phyloP scores from a whole-genome alignment of 2,113 vertebrate species.

The Pterophyllum scalare region DNA sequence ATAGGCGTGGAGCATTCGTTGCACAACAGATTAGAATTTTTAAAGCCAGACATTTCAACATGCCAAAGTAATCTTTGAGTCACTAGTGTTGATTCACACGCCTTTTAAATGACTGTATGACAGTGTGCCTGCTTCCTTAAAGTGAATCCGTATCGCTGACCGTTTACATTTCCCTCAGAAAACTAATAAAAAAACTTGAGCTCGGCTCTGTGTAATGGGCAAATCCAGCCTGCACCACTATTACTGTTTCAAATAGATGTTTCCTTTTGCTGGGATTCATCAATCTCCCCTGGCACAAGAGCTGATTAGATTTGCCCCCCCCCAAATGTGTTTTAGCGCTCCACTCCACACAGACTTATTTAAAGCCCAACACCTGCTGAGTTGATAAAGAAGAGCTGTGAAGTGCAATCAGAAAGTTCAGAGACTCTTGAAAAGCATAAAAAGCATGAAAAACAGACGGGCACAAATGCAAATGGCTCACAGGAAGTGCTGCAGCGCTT shows the following conservation, averaged over 20 bases:
- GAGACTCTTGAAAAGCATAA: background rate
- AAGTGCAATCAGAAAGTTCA: background rate
- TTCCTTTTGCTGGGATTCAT: background rate
- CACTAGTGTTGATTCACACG: background rate
- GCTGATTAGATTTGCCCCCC: slow-evolving; percentile 29
- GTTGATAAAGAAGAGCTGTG: background rate
- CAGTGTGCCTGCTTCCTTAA: background rate
- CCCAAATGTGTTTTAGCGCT: background rate
- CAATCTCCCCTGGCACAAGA: background rate
- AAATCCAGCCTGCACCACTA: background rate
- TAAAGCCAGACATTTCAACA: background rate
- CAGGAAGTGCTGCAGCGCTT: too few species aligned
- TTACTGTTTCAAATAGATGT: background rate
- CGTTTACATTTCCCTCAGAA: background rate
- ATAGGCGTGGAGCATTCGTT: background rate
- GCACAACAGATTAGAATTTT: background rate
- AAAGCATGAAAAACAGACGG: too few species aligned
- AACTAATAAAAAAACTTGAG: background rate
- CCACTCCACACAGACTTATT: background rate
- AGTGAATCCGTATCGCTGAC: background rate
- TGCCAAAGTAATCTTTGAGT: background rate
- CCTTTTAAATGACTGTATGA: background rate
- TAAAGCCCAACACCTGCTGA: background rate
- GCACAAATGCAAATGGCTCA: too few species aligned
- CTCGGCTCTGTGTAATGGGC: background rate